These are phyloP conservation scores for Phymorhynchus buccinoides DNA, from an alignment of 1,140 invertebrate species.

Conservation along the genomic window DNA sequence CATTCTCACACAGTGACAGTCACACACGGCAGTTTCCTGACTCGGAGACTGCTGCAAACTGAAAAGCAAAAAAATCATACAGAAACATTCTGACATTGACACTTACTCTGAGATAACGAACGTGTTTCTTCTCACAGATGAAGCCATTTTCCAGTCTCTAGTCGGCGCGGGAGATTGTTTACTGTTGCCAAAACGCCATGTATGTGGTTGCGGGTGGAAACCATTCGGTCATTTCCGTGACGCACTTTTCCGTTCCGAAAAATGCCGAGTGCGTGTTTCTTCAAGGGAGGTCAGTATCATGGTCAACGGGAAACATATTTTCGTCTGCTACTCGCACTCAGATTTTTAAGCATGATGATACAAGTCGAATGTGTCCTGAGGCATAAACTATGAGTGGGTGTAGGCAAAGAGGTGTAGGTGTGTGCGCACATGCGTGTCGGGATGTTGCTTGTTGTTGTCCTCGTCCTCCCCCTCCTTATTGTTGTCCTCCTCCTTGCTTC, in stretches of 20 bases:
- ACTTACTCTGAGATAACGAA: conserved; percentile 54
- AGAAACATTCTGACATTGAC: neutral
- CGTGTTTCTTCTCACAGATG: conserved; percentile 46
- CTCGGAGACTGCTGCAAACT: no score
- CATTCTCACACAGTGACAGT: neutral
- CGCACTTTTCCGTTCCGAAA: neutral
- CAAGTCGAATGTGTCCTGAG: no score
- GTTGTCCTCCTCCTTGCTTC: no score
- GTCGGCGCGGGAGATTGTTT: conserved; percentile 29
- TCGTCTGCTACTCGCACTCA: no score
- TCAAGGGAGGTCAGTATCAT: neutral
- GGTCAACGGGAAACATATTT: no score
- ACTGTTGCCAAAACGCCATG: conserved; percentile 38
- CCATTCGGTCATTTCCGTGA: neutral
- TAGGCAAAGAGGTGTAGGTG: no score
- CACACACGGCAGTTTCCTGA: no score
- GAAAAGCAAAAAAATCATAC: neutral
- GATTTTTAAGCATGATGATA: no score
- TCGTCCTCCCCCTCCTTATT: no score
- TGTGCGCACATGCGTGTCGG: no score
- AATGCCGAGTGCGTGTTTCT: neutral
- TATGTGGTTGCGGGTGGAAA: conserved; percentile 36
- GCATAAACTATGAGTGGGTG: no score
- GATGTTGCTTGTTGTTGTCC: no score
- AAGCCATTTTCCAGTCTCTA: conserved; percentile 38